A percentile compares a stretch with the other conserved stretches of the same genome.
These are phyloP conservation scores for Beaufortia kweichowensis DNA, from an alignment of 2,113 vertebrate genomes.

Conservation along the genomic window DNA sequence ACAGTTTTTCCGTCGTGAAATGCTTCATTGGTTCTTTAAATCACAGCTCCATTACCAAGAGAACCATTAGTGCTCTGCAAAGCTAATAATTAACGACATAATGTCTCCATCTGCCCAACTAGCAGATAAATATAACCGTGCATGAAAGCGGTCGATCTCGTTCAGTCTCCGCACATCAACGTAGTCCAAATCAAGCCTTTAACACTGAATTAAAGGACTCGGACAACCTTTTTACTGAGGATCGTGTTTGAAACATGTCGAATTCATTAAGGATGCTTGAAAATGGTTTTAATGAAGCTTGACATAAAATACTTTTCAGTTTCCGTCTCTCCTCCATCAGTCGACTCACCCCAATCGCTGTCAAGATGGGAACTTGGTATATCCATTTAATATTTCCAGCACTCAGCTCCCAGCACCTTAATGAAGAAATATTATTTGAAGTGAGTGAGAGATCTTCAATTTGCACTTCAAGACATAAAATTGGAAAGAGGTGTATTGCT, in stretches of 20 bases:
- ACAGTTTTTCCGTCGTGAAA: background rate
- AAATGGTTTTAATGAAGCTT: background rate
- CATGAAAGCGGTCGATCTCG: conserved; percentile 5
- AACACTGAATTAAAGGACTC: background rate
- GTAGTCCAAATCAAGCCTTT: background rate
- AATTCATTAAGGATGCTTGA: background rate
- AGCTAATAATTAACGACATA: conserved; percentile 40
- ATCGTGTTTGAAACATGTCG: background rate
- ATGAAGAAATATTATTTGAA: background rate
- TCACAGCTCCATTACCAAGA: background rate
- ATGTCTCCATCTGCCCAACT: conserved; percentile 27
- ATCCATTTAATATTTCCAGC: conserved; percentile 87
- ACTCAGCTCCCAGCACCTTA: conserved; percentile 86
- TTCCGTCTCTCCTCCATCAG: background rate
- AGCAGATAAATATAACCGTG: conserved; percentile 19
- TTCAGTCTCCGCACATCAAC: background rate
- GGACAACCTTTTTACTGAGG: background rate
- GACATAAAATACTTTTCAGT: background rate
- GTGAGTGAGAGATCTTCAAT: too few relatives aligned
- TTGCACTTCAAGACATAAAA: too few relatives aligned
- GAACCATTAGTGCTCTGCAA: conserved; percentile 14
- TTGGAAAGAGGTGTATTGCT: too few relatives aligned
- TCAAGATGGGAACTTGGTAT: conserved; percentile 86
- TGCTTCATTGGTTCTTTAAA: conserved; percentile 8
- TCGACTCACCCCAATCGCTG: conserved; percentile 82